Evolutionary conservation across 1,140 invertebrate genomes (phyloP), one percentile per base, ranked within the genome.

Genomic region (Idris sp.): DNA sequence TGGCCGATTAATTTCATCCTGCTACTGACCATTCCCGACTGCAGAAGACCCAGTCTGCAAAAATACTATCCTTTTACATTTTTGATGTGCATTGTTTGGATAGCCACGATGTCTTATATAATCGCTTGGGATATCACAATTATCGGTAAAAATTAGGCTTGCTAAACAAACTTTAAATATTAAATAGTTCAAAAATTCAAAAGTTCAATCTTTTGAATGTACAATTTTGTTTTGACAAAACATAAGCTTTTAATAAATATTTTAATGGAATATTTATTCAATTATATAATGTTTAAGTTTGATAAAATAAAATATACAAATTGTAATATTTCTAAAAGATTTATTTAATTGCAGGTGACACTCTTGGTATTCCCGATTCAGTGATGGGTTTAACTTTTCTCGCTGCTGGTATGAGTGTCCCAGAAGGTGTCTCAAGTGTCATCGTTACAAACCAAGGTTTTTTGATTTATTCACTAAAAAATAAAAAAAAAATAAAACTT

Each of bases 381-480:
- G 91, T 94, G 7, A 93, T 96, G 93, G 95, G 95, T 8, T 89
- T 97, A 49, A 96, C 95, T 18, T 92, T 97, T 71, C 88, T 97
- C 2, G 92, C 92, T 7, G 92, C 93, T 26, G 95, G 95, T 35
- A 95, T 93, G 40, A 95, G 93, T 38, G 91, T 96, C n/a, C 94
- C 94, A 4, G 95, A 96, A 89, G 94, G 93, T 30, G 92, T 95
- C 0, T 94, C 93, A 0, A 94, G 93, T 80, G 90, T 95, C 22
- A 90, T 94, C 26, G 93, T 95, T 1, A 91, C 92, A 0, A 92
- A 91, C 77, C 92, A 93, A 90, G 93, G 93, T 93, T 86, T 82
- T 33, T 6, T 22, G 3, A 22, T 22, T 22, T 22, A 22, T 22
- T 6, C 19, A 6, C 19, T 22, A 22, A 22, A 43, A 26, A 54